Conservation (phyloP, 2,113 vertebrate species). For the Callochromis pleurospilus region DNA sequence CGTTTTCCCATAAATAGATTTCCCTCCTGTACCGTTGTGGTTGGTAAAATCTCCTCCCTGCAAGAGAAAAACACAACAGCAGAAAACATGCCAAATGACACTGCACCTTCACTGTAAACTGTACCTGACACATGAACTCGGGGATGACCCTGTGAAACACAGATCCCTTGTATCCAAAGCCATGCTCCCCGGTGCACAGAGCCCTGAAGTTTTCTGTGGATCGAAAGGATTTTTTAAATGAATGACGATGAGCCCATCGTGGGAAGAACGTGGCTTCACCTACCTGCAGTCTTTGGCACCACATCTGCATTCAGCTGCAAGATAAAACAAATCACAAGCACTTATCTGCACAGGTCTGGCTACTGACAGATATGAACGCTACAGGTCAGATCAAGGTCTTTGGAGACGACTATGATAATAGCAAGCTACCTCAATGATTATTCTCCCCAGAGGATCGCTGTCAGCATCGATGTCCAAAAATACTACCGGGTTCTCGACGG, state of each 20-base stretch:
- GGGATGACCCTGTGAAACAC: slow-evolving; percentile 92
- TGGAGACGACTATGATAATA: neutral
- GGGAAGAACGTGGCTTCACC: neutral
- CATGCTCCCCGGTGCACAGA: slow-evolving; percentile 87
- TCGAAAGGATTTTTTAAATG: neutral
- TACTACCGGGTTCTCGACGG: slow-evolving; percentile 74
- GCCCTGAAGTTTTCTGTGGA: slow-evolving; percentile 86
- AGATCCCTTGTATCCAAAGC: slow-evolving; percentile 92
- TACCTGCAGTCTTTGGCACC: slow-evolving; percentile 92
- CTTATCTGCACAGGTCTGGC: neutral
- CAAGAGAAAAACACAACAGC: neutral
- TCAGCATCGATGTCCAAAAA: slow-evolving; percentile 85
- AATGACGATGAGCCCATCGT: neutral
- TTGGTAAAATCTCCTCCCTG: slow-evolving; percentile 94
- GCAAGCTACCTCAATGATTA: slow-evolving; percentile 79
- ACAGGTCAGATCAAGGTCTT: neutral
- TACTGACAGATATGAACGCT: neutral
- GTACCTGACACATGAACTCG: slow-evolving; percentile 96
- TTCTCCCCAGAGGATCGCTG: slow-evolving; percentile 78
- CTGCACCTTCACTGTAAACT: neutral
- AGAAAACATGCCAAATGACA: neutral
- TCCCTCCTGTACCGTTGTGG: slow-evolving; percentile 90
- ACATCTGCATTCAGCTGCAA: slow-evolving; percentile 83
- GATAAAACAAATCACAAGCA: neutral
- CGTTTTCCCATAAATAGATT: slow-evolving; percentile 90